Conservation (phyloP, 2,888 invertebrate genomes). For the Linnaemya tessellans region DNA sequence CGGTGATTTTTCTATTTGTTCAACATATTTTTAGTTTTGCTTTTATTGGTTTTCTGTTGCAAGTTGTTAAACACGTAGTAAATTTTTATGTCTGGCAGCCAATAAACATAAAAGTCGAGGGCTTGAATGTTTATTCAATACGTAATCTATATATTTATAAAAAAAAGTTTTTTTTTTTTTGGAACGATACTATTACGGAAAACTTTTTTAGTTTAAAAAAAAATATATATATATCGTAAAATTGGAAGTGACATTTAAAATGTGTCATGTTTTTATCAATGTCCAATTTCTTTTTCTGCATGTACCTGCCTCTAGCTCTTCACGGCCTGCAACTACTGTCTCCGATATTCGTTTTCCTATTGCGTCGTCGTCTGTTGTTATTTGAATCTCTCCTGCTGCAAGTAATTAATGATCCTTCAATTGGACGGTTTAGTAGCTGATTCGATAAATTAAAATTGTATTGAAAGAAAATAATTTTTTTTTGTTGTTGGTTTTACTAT, state of each 20-base stretch:
- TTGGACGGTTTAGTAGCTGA: conserved; percentile 30
- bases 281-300: conserved; percentile 55
- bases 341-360: conserved; percentile 39
- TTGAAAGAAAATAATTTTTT: conserved; percentile 26
- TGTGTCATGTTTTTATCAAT: conserved; percentile 71
- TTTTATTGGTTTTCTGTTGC: conserved; percentile 41
- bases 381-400: conserved; percentile 41
- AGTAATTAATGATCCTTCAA: conserved; percentile 70
- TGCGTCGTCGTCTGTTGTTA: conserved; percentile 5
- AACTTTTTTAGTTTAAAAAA: conserved; percentile 23
- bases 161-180: background rate
- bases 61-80: conserved; percentile 70
- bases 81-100: conserved; percentile 62
- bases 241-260: conserved; percentile 67
- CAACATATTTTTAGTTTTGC: conserved; percentile 1
- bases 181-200: conserved; percentile 60
- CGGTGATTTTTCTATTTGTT: conserved; percentile 43
- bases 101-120: conserved; percentile 69
- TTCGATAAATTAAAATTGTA: conserved; percentile 48
- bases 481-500: background rate
- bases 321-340: background rate
- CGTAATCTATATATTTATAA: conserved; percentile 33
- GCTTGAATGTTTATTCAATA: conserved; percentile 55
- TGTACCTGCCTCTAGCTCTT: conserved; percentile 14
- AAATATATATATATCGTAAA: background rate